Base-by-base conservation (phyloP, 1,140 invertebrate species). In the Lordiphosa clarofinis region DNA sequence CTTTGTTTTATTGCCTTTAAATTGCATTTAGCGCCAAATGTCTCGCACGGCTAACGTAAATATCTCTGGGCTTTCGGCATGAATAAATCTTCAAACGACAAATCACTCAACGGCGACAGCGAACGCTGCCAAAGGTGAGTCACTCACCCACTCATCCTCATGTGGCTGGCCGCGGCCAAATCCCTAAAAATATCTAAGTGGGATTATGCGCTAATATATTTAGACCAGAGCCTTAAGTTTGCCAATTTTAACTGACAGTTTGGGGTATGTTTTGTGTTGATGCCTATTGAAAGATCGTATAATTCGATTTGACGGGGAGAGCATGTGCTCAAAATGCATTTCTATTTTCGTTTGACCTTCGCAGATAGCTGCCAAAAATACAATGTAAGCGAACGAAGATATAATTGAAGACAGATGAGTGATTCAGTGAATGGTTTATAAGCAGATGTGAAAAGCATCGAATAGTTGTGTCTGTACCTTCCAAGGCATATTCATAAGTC, bases 21-120 rank as follows among this genome's bases (percentile, higher is more conserved):
- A 81, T 81, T 81, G 76, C 72, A 81, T 82, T 81, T 81, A 81
- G 76, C 79, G 76, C 82, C 76, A 81, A 81, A 81, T 82, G 72
- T 73, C 61, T 60, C 62, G 61, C 76, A 33, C 66, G 42, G 69
- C 59, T 56, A 78, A 78, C 61, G 57, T 69, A 56, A 48, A 58
- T 79, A 79, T 44, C 59, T 69, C 46, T 58, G 39, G 42, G 43
- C 59, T 58, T 57, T 52, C 48, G 62, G 49, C 43, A 70, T 53
- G 48, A 75, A 81, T 81, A 81, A 75, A 81, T 75, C 71, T 63
- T 69, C 72, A 68, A 64, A 58, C 62, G 62, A 61, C 53, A 79
- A 82, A 81, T 81, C 76, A 81, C 54, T 81, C 76, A 82, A 19
- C 38, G 42, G 36, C 53, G 44, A 44, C 52, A 8, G 66, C 53